Conservation (phyloP, 2,888 invertebrate genomes). For the Didymodactylos carnosus region DNA sequence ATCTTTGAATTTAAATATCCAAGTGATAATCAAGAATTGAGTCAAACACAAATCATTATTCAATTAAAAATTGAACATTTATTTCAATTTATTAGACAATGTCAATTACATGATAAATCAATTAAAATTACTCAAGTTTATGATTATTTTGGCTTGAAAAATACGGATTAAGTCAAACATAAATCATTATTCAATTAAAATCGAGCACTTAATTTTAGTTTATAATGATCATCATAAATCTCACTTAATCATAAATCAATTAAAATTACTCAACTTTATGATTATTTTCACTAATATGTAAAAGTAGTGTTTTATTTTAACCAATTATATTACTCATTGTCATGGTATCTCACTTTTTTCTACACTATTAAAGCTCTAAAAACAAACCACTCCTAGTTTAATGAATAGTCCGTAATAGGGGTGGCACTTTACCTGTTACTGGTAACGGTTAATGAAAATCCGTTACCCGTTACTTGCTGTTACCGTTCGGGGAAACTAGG, state of each 20-base stretch:
- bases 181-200: not conserved
- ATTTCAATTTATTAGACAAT: not conserved
- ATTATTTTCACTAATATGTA: not conserved
- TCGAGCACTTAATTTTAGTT: not conserved
- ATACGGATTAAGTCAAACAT: not conserved
- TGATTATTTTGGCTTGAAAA: not conserved
- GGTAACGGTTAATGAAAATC: too few relatives aligned
- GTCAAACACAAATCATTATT: not conserved
- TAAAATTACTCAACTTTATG: not conserved
- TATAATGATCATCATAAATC: not conserved
- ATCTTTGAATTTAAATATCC: not conserved
- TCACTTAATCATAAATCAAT: not conserved
- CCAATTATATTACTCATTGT: too few relatives aligned
- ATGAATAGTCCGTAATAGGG: too few relatives aligned
- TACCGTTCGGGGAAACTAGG: too few relatives aligned
- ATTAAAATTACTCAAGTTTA: not conserved
- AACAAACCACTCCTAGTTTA: too few relatives aligned
- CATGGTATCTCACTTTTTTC: too few relatives aligned
- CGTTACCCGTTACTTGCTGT: too few relatives aligned
- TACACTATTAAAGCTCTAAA: too few relatives aligned
- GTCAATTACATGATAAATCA: not conserved
- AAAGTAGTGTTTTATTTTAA: too few relatives aligned
- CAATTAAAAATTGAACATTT: not conserved
- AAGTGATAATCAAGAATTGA: not conserved
- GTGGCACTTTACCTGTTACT: too few relatives aligned